Evolutionary conservation across 2,113 vertebrate genomes (phyloP), one percentile per base, ranked within the genome.

Genomic region (Condylura cristata): DNA sequence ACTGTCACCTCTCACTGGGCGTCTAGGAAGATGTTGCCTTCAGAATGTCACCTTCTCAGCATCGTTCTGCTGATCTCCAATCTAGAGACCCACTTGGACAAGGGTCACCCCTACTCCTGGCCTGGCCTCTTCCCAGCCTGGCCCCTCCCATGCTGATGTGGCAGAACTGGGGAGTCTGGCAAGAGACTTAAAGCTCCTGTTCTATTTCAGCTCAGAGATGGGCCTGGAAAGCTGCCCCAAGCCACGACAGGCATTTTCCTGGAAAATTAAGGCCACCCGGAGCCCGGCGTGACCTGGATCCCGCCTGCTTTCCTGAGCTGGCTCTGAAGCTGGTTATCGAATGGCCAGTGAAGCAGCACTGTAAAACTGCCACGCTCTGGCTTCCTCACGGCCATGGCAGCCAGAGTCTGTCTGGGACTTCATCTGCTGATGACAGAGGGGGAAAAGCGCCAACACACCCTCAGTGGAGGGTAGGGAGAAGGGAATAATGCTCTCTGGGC

Each of bases 241-340:
- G 91, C 84, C 87, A 81, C 82, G 63, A 65, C 60, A 30, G 61
- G 86, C 48, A 39, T 13, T 89, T 96, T 96, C 87, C 79, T 93
- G 93, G 84, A 86, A 68, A 68, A 94, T 81, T 41, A 58, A 66
- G 61, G n/a, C 51, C 7, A 28, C 1, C 0, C 13, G 2, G 79
- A 56, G 46, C 82, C 68, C 91, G 39, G 51, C 3, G 13, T 65
- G 79, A 46, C 72, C 24, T 39, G 46, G 37, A 56, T 76, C 61
- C 68, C 22, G 48, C 84, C 65, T 91, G 70, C 24, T 79, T 94
- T 96, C 90, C 87, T 93, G 92, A 51, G 61, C 90, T n/a, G 26
- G 56, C 82, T 94, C 79, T 48, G 51, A 24, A 6, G 56, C 53
- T 74, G 70, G 53, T 68, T 51, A 89, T 6, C 78, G 63, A 91